A percentile compares a stretch with the other conserved stretches of the same genome.
Evolutionary conservation across 92 coral and sea anemone genomes (phyloP).

Genomic region (Palythoa caribaeorum): DNA sequence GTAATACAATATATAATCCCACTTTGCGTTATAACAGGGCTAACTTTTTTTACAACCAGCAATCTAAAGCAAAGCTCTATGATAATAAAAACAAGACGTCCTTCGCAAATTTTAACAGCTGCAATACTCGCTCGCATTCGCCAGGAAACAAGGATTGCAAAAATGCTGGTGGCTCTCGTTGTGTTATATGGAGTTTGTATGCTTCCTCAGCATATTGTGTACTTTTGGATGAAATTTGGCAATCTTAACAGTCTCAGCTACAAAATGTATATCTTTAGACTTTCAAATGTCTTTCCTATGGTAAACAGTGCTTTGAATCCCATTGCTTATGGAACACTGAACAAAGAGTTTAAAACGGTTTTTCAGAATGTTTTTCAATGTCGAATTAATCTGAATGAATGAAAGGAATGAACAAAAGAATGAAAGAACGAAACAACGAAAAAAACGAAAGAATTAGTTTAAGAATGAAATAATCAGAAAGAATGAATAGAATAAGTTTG

Average conservation of each 20-base stretch:
- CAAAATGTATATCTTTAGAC: slow-evolving; percentile 86
- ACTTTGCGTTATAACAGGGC: slow-evolving; percentile 65
- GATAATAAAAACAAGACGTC: slow-evolving; percentile 47
- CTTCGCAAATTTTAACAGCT: slow-evolving; percentile 65
- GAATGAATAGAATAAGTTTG: background rate
- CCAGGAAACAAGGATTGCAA: slow-evolving; percentile 84
- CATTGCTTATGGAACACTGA: slow-evolving; percentile 85
- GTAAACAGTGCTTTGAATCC: slow-evolving; percentile 95
- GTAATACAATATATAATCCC: slow-evolving; percentile 86
- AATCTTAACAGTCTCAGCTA: slow-evolving; percentile 75
- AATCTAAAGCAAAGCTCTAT: slow-evolving; percentile 55
- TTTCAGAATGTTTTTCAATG: slow-evolving; percentile 64
- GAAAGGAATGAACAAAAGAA: background rate
- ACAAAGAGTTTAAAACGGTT: slow-evolving; percentile 84
- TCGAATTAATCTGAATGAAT: background rate
- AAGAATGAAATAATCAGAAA: background rate
- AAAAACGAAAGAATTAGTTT: background rate
- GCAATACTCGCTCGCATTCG: slow-evolving; percentile 76
- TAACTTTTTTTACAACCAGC: slow-evolving; percentile 65
- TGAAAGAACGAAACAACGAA: background rate
- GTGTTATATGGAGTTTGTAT: slow-evolving; percentile 79
- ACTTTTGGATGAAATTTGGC: slow-evolving; percentile 90
- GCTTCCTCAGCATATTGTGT: slow-evolving; percentile 90
- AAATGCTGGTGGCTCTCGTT: slow-evolving; percentile 86
- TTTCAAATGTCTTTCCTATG: slow-evolving; percentile 92